These are phyloP conservation scores for Rhabditophanes sp. DNA, from an alignment of 2,888 invertebrate genomes.

Conservation along the genomic window DNA sequence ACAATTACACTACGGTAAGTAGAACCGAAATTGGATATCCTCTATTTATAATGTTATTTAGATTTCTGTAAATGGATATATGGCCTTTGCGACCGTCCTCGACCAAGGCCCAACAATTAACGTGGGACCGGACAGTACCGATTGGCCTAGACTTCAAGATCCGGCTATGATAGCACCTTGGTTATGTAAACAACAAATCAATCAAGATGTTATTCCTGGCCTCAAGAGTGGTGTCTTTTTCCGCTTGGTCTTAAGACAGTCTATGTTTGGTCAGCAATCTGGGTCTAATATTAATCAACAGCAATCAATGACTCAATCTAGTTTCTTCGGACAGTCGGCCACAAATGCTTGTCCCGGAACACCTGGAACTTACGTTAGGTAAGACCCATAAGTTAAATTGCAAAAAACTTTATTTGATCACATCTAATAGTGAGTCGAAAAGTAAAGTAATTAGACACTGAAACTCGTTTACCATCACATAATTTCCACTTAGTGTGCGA, in stretches of 20 bases:
- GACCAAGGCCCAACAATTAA: constrained; percentile 44
- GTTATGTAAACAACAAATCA: constrained; percentile 42
- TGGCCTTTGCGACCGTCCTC: constrained; percentile 40
- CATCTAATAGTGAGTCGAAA: too few relatives aligned
- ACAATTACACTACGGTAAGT: constrained; percentile 39
- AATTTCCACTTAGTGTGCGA: too few relatives aligned
- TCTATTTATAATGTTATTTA: constrained; percentile 11
- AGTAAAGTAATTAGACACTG: too few relatives aligned
- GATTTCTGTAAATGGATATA: constrained; percentile 42
- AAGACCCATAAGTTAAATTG: too few relatives aligned
- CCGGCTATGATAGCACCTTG: constrained; percentile 44
- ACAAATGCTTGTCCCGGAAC: constrained; percentile 32
- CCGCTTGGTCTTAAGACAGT: constrained; percentile 36
- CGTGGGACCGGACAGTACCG: constrained; percentile 39
- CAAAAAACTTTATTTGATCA: too few relatives aligned
- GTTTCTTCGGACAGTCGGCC: constrained; percentile 29
- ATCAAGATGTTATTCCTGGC: constrained; percentile 31
- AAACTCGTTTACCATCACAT: too few relatives aligned
- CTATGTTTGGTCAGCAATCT: constrained; percentile 30
- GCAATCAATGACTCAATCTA: constrained; percentile 19
- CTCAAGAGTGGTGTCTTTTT: constrained; percentile 37
- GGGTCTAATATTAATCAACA: constrained; percentile 28
- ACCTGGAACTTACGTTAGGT: constrained; percentile 32
- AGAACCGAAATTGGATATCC: too few relatives aligned
- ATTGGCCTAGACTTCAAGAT: constrained; percentile 41